phyloP scores from a whole-genome alignment of 2,888 invertebrate species.

The Drosophila algonquin region DNA sequence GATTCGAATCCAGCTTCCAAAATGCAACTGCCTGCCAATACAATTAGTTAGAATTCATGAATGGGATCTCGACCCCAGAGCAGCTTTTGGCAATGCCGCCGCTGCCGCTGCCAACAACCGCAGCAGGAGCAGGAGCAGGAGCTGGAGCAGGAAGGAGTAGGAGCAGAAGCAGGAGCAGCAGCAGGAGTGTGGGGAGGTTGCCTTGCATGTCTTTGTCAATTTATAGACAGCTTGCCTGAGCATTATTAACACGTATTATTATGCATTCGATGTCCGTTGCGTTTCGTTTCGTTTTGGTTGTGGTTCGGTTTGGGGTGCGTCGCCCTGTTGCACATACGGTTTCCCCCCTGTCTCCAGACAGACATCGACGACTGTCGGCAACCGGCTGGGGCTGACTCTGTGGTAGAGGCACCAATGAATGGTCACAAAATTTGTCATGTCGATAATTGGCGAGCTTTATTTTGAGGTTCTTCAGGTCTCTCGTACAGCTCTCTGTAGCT shows the following conservation, averaged over 20 bases:
- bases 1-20: slow-evolving; percentile 69
- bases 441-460: slow-evolving; percentile 79
- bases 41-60: slow-evolving; percentile 83
- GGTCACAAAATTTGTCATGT: slow-evolving; percentile 77
- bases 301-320: slow-evolving; percentile 20
- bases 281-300: slow-evolving; percentile 11
- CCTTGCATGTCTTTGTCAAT: slow-evolving; percentile 82
- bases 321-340: slow-evolving; percentile 32
- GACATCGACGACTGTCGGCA: slow-evolving; percentile 3
- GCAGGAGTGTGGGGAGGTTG: slow-evolving; percentile 16
- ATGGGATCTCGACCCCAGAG: slow-evolving; percentile 65
- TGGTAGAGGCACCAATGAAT: slow-evolving; percentile 42
- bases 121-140: slow-evolving; percentile 15
- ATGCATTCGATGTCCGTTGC: slow-evolving; percentile 56
- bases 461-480: slow-evolving; percentile 64
- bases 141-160: slow-evolving; percentile 8
- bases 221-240: slow-evolving; percentile 79
- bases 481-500: slow-evolving; percentile 1
- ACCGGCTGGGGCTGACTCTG: not conserved
- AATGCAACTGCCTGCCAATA: slow-evolving; percentile 75
- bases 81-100: slow-evolving; percentile 68
- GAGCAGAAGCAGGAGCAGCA: slow-evolving; percentile 15
- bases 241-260: slow-evolving; percentile 81
- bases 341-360: slow-evolving; percentile 16
- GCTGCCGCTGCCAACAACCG: slow-evolving; percentile 45